Evolutionary conservation across 2,888 invertebrate genomes (phyloP), one percentile per base, ranked within the genome.

Genomic region (Amaurobius ferox): DNA sequence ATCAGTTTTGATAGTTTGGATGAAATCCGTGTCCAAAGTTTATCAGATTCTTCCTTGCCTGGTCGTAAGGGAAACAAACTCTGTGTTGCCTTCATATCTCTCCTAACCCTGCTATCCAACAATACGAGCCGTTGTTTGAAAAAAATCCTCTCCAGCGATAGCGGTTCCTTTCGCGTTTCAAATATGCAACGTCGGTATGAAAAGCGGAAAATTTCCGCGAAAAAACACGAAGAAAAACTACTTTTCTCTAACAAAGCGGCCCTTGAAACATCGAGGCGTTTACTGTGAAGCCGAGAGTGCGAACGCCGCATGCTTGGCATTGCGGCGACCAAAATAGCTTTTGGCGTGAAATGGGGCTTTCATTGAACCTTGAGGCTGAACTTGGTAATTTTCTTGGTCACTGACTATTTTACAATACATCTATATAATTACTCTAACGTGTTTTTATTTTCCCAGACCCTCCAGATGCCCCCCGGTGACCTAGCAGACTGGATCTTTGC

Each of bases 191-290:
- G 61, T 26, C 61, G 61, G n/a, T 61, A 26, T 61, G 61, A 26
- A 61, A 61, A 61, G 61, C 23, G 61, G 61, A 26, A 61, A 39
- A 48, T 19, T 19, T n/a, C n/a, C 23, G n/a, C 48, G 48, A 48
- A 48, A 19, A 48, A 61, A 61, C 13, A 61, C 9, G 3, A 9
- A 19, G 61, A 61, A 61, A 23, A 23, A 61, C 23, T 19, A 48
- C 13, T 23, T 26, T 61, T 61, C 23, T 26, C 28, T 11, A 61
- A 61, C 61, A 61, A 61, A 61, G 28, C 61, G 19, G 19, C 23
- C 61, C 28, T 61, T 61, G 61, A n/a, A 11, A 61, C 23, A 48
- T 19, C n/a, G 48, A 48, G 48, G 48, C 48, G 48, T 48, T 19
- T 61, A 23, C 23, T n/a, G 48, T n/a, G 23, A 48, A 48, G 48